phyloP scores from a whole-genome alignment of 2,113 vertebrate species.

The Rutilus rutilus region DNA sequence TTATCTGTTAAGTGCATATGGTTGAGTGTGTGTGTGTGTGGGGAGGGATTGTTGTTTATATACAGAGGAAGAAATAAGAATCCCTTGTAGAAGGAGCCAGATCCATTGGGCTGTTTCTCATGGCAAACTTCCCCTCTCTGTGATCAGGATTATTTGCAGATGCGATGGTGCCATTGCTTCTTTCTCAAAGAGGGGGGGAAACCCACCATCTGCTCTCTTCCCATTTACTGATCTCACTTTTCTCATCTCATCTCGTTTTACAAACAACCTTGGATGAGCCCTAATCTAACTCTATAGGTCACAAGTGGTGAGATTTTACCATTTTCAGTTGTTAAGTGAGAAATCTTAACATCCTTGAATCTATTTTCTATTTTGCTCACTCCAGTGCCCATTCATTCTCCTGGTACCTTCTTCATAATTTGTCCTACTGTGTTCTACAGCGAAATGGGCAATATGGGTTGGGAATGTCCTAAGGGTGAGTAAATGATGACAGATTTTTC shows the following conservation, averaged over 20 bases:
- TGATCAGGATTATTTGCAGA: conserved; percentile 60
- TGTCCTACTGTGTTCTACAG: not conserved
- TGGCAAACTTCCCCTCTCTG: conserved; percentile 51
- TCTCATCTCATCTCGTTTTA: not conserved
- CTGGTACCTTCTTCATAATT: not conserved
- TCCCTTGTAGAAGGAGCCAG: conserved; percentile 42
- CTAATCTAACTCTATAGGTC: conserved; percentile 15
- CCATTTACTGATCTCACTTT: conserved; percentile 53
- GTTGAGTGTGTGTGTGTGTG: conserved; percentile 55
- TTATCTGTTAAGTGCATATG: conserved; percentile 61
- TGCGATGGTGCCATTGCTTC: conserved; percentile 50
- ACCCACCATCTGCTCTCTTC: conserved; percentile 60
- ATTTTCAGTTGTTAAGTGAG: not conserved
- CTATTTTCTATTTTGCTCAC: not conserved
- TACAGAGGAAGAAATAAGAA: conserved; percentile 57
- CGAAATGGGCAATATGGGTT: not conserved
- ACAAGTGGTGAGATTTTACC: not conserved
- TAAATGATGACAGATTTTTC: not conserved
- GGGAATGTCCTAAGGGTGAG: not conserved
- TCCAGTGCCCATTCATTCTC: not conserved
- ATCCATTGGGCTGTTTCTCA: conserved; percentile 45
- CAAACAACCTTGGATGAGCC: conserved; percentile 38
- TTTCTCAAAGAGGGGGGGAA: conserved; percentile 49
- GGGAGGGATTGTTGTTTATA: conserved; percentile 70
- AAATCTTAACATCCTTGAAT: not conserved